Conservation (phyloP, 2,113 vertebrate genomes). For the Abramis brama region DNA sequence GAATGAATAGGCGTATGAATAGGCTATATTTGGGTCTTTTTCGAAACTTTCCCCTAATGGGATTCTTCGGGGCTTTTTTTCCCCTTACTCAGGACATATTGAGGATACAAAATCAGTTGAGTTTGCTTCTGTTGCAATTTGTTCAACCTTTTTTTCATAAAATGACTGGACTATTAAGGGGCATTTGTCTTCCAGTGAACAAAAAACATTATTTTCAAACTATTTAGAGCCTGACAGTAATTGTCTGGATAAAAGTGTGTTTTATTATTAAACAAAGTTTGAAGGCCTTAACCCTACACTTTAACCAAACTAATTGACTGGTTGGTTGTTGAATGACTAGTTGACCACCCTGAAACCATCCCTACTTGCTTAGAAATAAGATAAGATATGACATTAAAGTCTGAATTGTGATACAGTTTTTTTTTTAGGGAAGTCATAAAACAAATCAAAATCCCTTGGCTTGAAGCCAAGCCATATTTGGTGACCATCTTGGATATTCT, state of each 20-base stretch:
- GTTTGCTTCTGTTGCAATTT: too few species aligned
- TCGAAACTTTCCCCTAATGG: too few species aligned
- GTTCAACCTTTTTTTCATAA: too few species aligned
- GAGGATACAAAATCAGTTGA: too few species aligned
- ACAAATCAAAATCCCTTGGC: not conserved
- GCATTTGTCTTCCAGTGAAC: not conserved
- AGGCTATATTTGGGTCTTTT: too few species aligned
- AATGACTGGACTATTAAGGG: too few species aligned
- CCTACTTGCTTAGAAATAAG: not conserved
- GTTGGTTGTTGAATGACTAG: too few species aligned
- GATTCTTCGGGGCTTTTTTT: too few species aligned
- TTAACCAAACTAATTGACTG: too few species aligned
- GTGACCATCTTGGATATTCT: not conserved
- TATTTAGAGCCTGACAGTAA: not conserved
- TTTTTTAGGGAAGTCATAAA: not conserved
- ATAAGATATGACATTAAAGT: not conserved
- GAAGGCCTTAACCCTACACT: too few species aligned
- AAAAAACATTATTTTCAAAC: not conserved
- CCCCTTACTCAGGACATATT: too few species aligned
- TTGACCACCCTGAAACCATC: not conserved
- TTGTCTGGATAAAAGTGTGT: not conserved
- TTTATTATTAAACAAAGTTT: not conserved
- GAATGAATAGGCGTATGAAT: too few species aligned
- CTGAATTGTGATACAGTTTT: not conserved
- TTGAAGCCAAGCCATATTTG: not conserved